Evolutionary conservation across 1,140 invertebrate genomes (phyloP), one percentile per base, ranked within the genome.

Genomic region (Carcinoscorpius rotundicauda): DNA sequence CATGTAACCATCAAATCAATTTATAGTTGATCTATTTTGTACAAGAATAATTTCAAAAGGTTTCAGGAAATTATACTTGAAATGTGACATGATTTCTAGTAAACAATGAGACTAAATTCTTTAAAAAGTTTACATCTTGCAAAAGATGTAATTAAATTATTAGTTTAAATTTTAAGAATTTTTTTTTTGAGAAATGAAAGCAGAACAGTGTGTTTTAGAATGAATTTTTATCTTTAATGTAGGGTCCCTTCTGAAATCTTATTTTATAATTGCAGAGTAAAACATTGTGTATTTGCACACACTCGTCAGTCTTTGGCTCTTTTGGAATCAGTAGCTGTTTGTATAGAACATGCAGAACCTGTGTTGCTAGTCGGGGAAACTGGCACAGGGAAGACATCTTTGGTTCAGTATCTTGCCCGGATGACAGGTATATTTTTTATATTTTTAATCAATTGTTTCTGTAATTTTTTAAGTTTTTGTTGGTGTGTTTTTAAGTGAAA

Each of bases 301-400:
- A 72, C 92, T 0, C 82, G 86, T 69, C 82, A 86, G 72, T 84
- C 91, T 3, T 79, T 85, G 50, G 85, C 84, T 71, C 79, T 99
- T 3, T 75, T 99, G 48, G 97, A 99, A 79, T 82, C 86, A 52
- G 85, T 98, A 50, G 84, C 87, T 6, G 86, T 86, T 64, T 91
- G 89, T 75, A 83, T 98, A 0, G 78, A 78, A 3, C 82, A 87
- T 61, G 85, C 86, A 53, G 97, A 99, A 77, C 91, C 96, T 0
- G 89, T 98, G 3, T 78, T 99, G 6, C 78, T 99, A 5, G 93
- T 98, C 1, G 97, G 97, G 60, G 97, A 99, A 80, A 99, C 97
- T 1, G 97, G 97, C 58, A 95, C 93, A 9, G 97, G 97, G 8
- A 99, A 99, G 81, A 99, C 97, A 0, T 91, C 91, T n/a, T 86